These are phyloP conservation scores for Miltochrista miniata DNA, from an alignment of 2,888 invertebrate species.

Conservation along the genomic window DNA sequence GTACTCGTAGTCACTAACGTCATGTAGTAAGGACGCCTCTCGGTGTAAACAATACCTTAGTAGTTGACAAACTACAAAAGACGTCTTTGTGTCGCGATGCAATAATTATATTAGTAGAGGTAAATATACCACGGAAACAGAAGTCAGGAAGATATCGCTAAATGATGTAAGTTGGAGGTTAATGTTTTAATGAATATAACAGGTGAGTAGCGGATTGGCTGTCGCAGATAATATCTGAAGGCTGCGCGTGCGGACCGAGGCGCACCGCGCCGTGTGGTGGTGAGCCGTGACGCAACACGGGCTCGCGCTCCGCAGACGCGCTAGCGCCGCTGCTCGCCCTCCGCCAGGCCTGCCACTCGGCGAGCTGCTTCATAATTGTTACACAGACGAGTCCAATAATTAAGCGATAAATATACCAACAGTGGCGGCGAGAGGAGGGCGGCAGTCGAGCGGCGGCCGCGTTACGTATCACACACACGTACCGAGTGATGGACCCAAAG, in stretches of 20 bases:
- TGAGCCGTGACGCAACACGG: conserved; percentile 65
- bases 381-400: conserved; percentile 80
- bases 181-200: conserved; percentile 65
- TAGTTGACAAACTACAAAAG: no score
- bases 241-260: conserved; percentile 58
- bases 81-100: conserved; percentile 6
- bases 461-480: conserved; percentile 76
- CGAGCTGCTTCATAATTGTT: conserved; percentile 77
- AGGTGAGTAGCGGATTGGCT: conserved; percentile 62
- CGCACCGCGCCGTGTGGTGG: conserved; percentile 27
- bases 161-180: conserved; percentile 69
- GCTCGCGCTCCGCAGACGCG: conserved; percentile 59
- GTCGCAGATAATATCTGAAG: conserved; percentile 71
- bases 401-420: conserved; percentile 81
- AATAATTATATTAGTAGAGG: conserved; percentile 21
- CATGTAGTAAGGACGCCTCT: background rate
- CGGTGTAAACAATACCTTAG: conserved; percentile 3
- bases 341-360: conserved; percentile 59
- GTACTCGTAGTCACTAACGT: no score
- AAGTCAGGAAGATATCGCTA: conserved; percentile 64
- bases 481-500: conserved; percentile 72
- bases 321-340: conserved; percentile 68
- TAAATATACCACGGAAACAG: conserved; percentile 58
- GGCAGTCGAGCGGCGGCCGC: conserved; percentile 79
- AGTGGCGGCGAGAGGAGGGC: conserved; percentile 75